phyloP scores from a whole-genome alignment of 30 jellyfish, hydroid and myxozoan genomes.

The Cassiopea andromeda region DNA sequence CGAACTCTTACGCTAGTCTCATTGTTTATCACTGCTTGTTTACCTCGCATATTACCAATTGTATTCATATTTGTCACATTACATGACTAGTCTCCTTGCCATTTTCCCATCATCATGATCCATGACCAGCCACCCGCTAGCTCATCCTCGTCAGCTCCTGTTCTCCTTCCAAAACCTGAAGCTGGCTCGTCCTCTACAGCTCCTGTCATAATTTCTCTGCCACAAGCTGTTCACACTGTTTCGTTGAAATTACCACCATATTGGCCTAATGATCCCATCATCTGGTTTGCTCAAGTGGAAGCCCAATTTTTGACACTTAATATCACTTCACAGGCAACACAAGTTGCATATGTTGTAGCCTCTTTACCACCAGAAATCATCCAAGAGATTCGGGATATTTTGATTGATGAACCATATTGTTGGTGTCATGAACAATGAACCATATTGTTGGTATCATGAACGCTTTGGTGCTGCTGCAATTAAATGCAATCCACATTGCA shows the following conservation, averaged over 20 bases:
- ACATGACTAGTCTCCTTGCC: neutral
- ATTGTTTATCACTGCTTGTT: neutral
- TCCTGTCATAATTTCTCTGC: neutral
- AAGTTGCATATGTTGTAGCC: conserved; percentile 1
- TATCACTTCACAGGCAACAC: conserved; percentile 13
- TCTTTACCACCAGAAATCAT: neutral
- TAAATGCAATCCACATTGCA: conserved; percentile 31
- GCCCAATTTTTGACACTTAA: conserved; percentile 28
- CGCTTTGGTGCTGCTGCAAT: conserved; percentile 29
- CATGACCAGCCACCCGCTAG: conserved; percentile 10
- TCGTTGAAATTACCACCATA: conserved; percentile 24
- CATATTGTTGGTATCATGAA: conserved; percentile 33
- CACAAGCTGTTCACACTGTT: neutral
- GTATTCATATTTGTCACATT: neutral
- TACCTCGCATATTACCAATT: neutral
- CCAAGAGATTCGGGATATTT: conserved; percentile 27
- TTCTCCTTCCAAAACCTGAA: neutral
- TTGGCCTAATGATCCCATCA: conserved; percentile 50
- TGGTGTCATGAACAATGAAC: neutral
- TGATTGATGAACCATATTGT: conserved; percentile 19
- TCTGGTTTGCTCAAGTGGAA: conserved; percentile 51
- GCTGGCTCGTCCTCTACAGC: neutral
- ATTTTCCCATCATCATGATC: neutral
- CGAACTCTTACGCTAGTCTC: neutral
- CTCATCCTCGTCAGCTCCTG: neutral